phyloP scores from a whole-genome alignment of 1,140 invertebrate genomes.

The Linepithema humile region DNA sequence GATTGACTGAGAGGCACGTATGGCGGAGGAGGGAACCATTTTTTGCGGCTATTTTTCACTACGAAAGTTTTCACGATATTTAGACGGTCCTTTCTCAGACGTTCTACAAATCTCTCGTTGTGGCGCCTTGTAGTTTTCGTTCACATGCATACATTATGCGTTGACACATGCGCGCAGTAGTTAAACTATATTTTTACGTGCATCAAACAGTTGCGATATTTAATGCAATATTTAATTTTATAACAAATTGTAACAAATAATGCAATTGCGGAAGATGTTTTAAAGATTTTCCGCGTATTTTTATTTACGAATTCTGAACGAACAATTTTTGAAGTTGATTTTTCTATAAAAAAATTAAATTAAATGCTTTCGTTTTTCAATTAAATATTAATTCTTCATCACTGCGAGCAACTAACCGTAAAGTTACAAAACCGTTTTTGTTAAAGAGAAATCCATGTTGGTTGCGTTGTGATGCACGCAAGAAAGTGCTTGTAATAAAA shows the following conservation, averaged over 20 bases:
- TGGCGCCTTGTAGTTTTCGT: not conserved
- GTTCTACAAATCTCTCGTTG: not conserved
- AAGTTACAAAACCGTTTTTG: not conserved
- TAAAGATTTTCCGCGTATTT: not conserved
- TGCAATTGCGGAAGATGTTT: not conserved
- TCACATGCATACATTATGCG: not conserved
- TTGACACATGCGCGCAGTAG: not conserved
- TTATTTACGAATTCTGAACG: not conserved
- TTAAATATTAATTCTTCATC: not conserved
- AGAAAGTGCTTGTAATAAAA: not conserved
- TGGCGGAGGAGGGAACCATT: not conserved
- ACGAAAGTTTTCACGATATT: not conserved
- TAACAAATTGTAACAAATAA: not conserved
- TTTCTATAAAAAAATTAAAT: no score
- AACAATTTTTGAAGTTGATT: not conserved
- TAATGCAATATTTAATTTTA: no score
- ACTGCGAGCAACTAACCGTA: not conserved
- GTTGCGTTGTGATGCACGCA: no score
- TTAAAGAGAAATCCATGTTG: no score
- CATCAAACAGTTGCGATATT: not conserved
- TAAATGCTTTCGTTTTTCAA: no score
- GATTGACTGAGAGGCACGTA: not conserved
- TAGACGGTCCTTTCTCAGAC: no score
- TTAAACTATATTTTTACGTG: constrained; percentile 7
- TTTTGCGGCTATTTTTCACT: constrained; percentile 25